phyloP scores from a whole-genome alignment of 2,888 invertebrate species.

The Phaedon cochleariae region DNA sequence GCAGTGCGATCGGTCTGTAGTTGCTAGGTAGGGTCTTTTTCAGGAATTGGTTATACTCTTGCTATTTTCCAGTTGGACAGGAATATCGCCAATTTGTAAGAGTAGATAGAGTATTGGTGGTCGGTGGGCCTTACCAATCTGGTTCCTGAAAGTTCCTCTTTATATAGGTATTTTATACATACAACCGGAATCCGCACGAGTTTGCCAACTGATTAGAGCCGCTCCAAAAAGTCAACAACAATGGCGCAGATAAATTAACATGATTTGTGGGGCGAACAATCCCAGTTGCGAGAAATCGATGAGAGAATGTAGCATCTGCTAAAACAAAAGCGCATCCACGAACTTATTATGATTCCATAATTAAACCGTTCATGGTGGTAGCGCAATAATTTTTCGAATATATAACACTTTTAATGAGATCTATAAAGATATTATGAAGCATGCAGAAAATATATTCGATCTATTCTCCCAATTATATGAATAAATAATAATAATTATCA shows the following conservation, averaged over 20 bases:
- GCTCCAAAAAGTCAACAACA: not conserved
- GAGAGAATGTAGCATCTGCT: not conserved
- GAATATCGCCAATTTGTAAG: too few species aligned
- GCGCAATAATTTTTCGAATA: not conserved
- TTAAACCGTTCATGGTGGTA: not conserved
- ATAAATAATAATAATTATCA: too few species aligned
- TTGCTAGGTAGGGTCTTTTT: too few species aligned
- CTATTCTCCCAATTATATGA: too few species aligned
- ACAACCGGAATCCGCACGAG: not conserved
- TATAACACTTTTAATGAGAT: not conserved
- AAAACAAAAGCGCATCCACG: not conserved
- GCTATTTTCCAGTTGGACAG: too few species aligned
- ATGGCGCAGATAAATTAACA: slow-evolving; percentile 2
- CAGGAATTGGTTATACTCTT: too few species aligned
- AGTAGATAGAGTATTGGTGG: too few species aligned
- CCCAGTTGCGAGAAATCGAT: slow-evolving; percentile 1
- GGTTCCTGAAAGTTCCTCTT: not conserved
- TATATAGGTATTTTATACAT: not conserved
- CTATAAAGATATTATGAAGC: not conserved
- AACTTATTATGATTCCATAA: not conserved
- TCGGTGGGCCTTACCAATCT: too few species aligned
- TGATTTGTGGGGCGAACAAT: not conserved
- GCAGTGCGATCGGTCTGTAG: too few species aligned
- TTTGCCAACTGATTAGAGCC: not conserved
- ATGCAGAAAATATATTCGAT: too few species aligned